phyloP scores from a whole-genome alignment of 2,113 vertebrate genomes.

The Rousettus leschenaultii region DNA sequence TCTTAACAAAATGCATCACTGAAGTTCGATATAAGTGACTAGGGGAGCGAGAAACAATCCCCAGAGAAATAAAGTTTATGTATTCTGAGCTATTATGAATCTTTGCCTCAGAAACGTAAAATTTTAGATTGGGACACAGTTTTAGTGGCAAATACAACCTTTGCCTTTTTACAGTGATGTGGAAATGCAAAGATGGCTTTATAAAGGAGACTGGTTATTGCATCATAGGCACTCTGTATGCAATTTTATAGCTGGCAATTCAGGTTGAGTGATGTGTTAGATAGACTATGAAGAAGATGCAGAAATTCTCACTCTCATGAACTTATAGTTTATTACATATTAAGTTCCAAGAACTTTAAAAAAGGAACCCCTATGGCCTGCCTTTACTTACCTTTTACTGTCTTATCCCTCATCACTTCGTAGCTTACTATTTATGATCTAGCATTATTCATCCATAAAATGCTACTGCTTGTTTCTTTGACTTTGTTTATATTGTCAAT shows the following conservation, averaged over 20 bases:
- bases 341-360: not conserved
- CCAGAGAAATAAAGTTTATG: constrained; percentile 51
- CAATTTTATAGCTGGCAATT: not conserved
- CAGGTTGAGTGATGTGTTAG: not conserved
- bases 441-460: not conserved
- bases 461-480: not conserved
- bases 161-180: not conserved
- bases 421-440: not conserved
- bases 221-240: not conserved
- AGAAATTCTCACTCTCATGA: not conserved
- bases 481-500: not conserved
- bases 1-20: constrained; percentile 40
- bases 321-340: not conserved
- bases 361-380: not conserved
- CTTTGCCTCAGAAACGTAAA: constrained; percentile 34
- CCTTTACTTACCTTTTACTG: not conserved
- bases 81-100: not conserved
- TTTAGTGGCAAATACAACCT: not conserved
- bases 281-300: not conserved
- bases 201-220: not conserved
- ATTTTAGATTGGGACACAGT: constrained; percentile 4
- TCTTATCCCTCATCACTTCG: not conserved
- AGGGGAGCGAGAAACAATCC: constrained; percentile 34
- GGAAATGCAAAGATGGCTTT: not conserved
- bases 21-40: constrained; percentile 34